Evolutionary conservation across 2,888 invertebrate species (phyloP), one percentile per base, ranked within the genome.

Genomic region (Glaucopsyche alexis): DNA sequence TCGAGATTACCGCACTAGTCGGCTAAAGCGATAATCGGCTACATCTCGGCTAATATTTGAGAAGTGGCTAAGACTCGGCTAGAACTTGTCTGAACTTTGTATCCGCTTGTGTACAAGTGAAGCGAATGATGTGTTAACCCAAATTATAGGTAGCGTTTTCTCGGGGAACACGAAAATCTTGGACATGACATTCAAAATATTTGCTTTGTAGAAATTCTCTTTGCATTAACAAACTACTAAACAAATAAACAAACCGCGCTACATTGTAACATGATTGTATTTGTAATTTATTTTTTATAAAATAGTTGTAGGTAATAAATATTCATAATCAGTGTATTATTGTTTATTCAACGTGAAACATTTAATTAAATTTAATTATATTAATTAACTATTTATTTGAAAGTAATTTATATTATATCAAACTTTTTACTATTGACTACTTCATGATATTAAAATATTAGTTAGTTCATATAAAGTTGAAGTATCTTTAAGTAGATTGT

Each of bases 121-220:
- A 87, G 85, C 84, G 83, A 88, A 86, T 76, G 79, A 86, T 83
- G 84, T 84, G 85, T 83, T 85, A 83, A 86, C 90, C 87, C 86
- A 91, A 92, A 92, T 88, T 91, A 91, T 91, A 91, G 85, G 82
- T 84, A 79, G 84, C 78, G 83, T 77, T 83, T 80, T 78, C 81
- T 81, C 81, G 76, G 77, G 76, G 88, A 79, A 87, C 84, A 86
- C 79, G 82, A 75, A 83, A 83, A 74, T 79, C 66, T 45, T 78
- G 74, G 89, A 89, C 86, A 79, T 75, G 84, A 71, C 16, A 67
- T 67, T 74, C 8, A 2, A 60, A 38, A 19, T 65, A 50, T 11
- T 66, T 52, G 47, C 49, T 14, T 64, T 67, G n/a, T 11, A 19
- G 29, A 40, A 69, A 16, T 65, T 60, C 29, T 60, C 29, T 60